Base-by-base conservation (phyloP, 92 coral and sea anemone species). In the Paragorgia papillata region DNA sequence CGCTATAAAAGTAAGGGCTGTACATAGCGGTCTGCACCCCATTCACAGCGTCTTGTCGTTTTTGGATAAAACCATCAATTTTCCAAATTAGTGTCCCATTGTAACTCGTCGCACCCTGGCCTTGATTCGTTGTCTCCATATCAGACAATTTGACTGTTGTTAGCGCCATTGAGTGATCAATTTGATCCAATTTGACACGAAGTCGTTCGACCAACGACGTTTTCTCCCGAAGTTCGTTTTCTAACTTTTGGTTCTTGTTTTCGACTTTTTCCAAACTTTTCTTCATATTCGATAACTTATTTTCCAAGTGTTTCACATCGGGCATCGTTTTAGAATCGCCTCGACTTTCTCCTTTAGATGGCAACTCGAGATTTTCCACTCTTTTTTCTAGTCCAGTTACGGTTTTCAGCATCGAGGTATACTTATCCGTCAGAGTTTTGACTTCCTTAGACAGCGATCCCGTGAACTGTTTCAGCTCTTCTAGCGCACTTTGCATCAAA, bases 31-130 rank as follows among this genome's bases (percentile, higher is more conserved):
- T 27, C 41, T 44, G 24, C 21, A 30, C 33, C 3, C 59, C 59
- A 49, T 32, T 48, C 21, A 68, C 37, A 25, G 75, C 75, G 13
- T 44, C 75, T 12, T 48, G 58, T 0, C 75, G 75, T 43, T 68
- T 68, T 24, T 33, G 44, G 14, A 14, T 34, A n/a, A 43, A 68
- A 9, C 41, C 33, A 26, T 67, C 75, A 25, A 68, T 68, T 21
- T 49, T 44, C 59, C 75, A 66, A 2, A 66, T n/a, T 32, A 66
- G 28, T 14, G 73, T 66, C 39, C 73, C 73, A 66, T 66, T 66
- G 32, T 1, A 7, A 27, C 54, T 19, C 30, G 29, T 6, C 2
- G 12, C 15, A 7, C 14, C 2, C 53, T 7, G 19, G 6, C 21
- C 26, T 22, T 17, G 21, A 37, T 37, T 37, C 17, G 58, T 3